phyloP scores from a whole-genome alignment of 2,113 vertebrate species.

The Pagrus major region DNA sequence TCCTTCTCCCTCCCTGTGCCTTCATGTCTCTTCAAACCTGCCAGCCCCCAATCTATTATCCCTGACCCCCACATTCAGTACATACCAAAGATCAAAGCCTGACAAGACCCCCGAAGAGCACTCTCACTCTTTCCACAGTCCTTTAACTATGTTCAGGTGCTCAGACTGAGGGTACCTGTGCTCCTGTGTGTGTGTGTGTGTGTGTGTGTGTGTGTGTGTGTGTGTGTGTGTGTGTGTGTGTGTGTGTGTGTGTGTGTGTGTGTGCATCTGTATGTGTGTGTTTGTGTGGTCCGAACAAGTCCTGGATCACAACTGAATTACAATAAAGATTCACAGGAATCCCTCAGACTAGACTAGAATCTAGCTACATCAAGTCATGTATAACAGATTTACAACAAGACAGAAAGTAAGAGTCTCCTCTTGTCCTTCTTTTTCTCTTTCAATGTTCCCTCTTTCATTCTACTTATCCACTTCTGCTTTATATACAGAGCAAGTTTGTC shows the following conservation, averaged over 20 bases:
- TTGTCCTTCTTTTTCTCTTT: neutral
- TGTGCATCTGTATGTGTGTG: conserved; percentile 7
- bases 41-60: conserved; percentile 71
- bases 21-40: conserved; percentile 65
- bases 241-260: neutral
- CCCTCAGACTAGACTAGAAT: no score
- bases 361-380: neutral
- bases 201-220: conserved; percentile 25
- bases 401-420: neutral
- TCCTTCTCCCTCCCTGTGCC: conserved; percentile 8
- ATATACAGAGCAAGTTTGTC: conserved; percentile 5
- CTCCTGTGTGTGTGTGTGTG: conserved; percentile 11
- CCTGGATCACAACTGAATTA: neutral
- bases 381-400: neutral
- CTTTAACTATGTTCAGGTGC: conserved; percentile 66
- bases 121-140: conserved; percentile 69
- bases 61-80: conserved; percentile 75
- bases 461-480: neutral
- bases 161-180: conserved; percentile 44
- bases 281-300: neutral
- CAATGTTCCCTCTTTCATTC: neutral
- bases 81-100: conserved; percentile 80
- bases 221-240: conserved; percentile 13
- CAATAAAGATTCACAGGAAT: neutral
- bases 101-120: conserved; percentile 63